These are phyloP conservation scores for Penaeus indicus DNA, from an alignment of 1,140 invertebrate genomes.

Conservation along the genomic window DNA sequence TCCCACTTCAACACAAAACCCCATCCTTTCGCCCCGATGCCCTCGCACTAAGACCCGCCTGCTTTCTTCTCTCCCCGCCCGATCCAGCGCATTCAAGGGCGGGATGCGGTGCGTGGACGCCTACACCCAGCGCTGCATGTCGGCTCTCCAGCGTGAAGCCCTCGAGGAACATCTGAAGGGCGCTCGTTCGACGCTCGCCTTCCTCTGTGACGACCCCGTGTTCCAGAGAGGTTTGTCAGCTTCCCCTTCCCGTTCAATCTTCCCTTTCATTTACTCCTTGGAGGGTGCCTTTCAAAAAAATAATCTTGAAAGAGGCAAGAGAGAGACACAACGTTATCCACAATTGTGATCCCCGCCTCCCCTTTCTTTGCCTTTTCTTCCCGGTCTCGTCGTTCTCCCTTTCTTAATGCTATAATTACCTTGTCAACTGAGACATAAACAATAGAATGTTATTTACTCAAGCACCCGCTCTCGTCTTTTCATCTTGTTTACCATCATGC, in stretches of 20 bases:
- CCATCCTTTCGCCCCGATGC: too few species aligned
- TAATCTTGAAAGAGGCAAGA: too few species aligned
- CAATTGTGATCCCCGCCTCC: too few species aligned
- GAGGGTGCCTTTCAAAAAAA: too few species aligned
- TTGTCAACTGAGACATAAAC: too few species aligned
- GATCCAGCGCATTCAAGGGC: slow-evolving; percentile 43
- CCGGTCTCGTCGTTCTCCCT: too few species aligned
- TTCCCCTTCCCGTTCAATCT: neutral
- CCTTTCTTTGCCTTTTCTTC: too few species aligned
- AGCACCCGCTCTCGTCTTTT: too few species aligned
- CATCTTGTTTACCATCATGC: too few species aligned
- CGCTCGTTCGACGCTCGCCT: slow-evolving; percentile 42
- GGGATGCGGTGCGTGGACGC: slow-evolving; percentile 48
- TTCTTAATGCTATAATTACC: too few species aligned
- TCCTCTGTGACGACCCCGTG: slow-evolving; percentile 53
- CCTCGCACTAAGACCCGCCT: neutral
- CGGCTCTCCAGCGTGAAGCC: slow-evolving; percentile 1
- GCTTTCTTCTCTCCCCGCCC: neutral
- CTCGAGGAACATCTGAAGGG: slow-evolving; percentile 48
- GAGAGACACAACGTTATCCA: too few species aligned
- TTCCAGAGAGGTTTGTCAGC: slow-evolving; percentile 43
- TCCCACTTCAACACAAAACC: neutral
- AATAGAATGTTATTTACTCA: too few species aligned
- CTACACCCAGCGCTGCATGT: slow-evolving; percentile 35
- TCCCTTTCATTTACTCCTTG: neutral